Conservation (phyloP, 2,888 invertebrate genomes). For the Orthosia cruda region DNA sequence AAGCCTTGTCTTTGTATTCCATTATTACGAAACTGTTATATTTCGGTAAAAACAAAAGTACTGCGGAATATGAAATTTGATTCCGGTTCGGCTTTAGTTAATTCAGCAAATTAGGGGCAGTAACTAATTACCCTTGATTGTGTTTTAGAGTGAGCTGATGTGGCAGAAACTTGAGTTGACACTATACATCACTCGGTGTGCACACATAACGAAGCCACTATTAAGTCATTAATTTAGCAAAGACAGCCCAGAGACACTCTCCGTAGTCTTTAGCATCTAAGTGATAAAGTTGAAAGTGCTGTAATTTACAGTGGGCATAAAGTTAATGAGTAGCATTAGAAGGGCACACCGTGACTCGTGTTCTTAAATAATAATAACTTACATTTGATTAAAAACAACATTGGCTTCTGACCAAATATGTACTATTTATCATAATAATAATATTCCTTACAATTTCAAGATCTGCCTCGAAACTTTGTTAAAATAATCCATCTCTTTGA, state of each 20-base stretch:
- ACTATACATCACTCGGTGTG: conserved; percentile 75
- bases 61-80: conserved; percentile 52
- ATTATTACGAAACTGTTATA: conserved; percentile 37
- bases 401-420: conserved; percentile 18
- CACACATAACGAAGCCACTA: conserved; percentile 82
- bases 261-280: conserved; percentile 70
- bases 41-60: conserved; percentile 50
- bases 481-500: conserved; percentile 48
- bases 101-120: conserved; percentile 56
- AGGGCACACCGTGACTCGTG: conserved; percentile 75
- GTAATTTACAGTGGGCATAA: conserved; percentile 76
- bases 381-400: conserved; percentile 35
- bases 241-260: conserved; percentile 63
- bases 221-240: conserved; percentile 86
- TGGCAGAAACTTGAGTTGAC: conserved; percentile 69
- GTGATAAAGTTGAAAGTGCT: conserved; percentile 81
- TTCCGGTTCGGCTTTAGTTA: conserved; percentile 52
- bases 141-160: conserved; percentile 64
- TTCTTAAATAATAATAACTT: conserved; percentile 43
- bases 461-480: conserved; percentile 26
- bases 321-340: conserved; percentile 86
- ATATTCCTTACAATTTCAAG: conserved; percentile 27
- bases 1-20: conserved; percentile 56
- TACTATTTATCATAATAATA: conserved; percentile 13
- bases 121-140: conserved; percentile 69